Evolutionary conservation across 2,113 vertebrate species (phyloP), one percentile per base, ranked within the genome.

Genomic region (Psophia crepitans): DNA sequence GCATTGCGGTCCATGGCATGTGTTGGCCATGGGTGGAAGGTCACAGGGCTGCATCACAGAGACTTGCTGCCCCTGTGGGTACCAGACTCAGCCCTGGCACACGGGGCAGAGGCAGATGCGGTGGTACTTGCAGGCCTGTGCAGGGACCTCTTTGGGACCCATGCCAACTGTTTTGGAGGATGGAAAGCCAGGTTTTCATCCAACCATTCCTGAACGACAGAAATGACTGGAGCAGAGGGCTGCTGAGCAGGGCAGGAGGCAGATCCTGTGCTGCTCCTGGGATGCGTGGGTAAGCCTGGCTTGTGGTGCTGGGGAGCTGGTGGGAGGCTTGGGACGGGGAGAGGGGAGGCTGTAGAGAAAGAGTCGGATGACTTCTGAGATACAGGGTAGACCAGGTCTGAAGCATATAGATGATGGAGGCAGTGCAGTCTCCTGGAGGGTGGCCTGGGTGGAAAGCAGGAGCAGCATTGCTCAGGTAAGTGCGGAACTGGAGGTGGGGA

Each of bases 101-200:
- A 23, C 1, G 2, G 24, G 23, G n/a, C 57, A 66, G 63, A 61
- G 14, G 6, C 0, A 1, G 28, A 66, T 0, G 1, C 39, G 27
- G 37, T 0, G 1, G 49, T 27, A n/a, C 53, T 49, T 57, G n/a
- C 0, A 1, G 46, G 24, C 35, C 19, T 3, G 0, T 0, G 2
- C 3, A 35, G 13, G 21, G 28, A 58, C 33, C 17, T 60, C 64
- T 68, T 58, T 0, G 1, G 41, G 58, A 80, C 37, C 26, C 0
- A 0, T 49, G 71, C 20, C 46, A 74, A 20, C 11, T 39, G 3
- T 54, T 84, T 19, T 1, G 10, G 11, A 11, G 12, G 5, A 21
- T 16, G 12, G 64, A 77, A 77, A 86, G 43, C 14, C 53, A 77
- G 6, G 11, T 73, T 90, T 73, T 30, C 8, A 3, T 15, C 3